Base-by-base conservation (phyloP, 2,888 invertebrate genomes). In the Netelia fuscicornis region DNA sequence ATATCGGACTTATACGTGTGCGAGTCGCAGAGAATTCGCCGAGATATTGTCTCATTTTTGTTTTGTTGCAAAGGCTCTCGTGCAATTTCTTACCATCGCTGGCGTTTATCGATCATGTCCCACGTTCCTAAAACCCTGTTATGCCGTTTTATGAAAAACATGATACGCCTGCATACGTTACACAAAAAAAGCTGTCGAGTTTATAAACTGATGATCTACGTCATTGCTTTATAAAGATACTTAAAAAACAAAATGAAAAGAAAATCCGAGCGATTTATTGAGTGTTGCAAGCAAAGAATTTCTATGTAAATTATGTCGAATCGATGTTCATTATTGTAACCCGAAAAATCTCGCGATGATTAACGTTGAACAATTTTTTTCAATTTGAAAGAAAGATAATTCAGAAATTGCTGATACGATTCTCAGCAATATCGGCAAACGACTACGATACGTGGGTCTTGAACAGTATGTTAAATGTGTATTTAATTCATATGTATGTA, bases 401-500 rank as follows among this genome's bases (percentile, higher is more conserved):
- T 17, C 48, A 48, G 3, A 71, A 67, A 62, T 20, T 9, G 58
- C 52, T 72, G 60, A 60, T 25, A 54, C 78, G 48, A 6, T 58
- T 74, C 37, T 82, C 52, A 17, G 56, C 20, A 13, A 44, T 75
- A 64, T 71, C 64, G 62, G 62, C 42, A 52, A 60, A 80, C 10
- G 58, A 68, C 48, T 48, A 52, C 72, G 60, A 72, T 81, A 48
- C 71, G 62, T 67, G 81, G 72, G n/a, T 74, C 67, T 68, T 74
- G 81, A 60, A 77, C 67, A 60, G 76, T 76, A 71, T 74, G 68
- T 70, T 56, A 81, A 75, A 58, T 77, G 77, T 77, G 76, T 84
- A 81, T 84, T 77, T 77, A 76, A 84, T 67, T 77, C 54, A 56
- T 68, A 79, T 78, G 42, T 81, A 74, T 81, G 84, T 78, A 78